phyloP scores from a whole-genome alignment of 2,113 vertebrate genomes.

The Anarrhichthys ocellatus region DNA sequence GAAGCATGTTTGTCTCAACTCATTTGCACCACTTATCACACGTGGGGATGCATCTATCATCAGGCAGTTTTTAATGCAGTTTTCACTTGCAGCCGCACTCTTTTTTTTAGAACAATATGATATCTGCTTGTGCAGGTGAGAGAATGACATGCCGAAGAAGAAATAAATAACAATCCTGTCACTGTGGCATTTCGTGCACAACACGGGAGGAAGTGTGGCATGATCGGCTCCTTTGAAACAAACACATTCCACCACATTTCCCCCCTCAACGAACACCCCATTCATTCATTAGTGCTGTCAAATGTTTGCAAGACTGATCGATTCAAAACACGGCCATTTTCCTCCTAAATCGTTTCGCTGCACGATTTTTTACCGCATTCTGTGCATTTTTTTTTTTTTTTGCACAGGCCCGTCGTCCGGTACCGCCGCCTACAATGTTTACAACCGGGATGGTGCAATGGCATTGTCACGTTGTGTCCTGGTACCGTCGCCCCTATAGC shows the following conservation, averaged over 20 bases:
- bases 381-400: slow-evolving; percentile 23
- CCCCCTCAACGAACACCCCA: background rate
- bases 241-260: slow-evolving; percentile 69
- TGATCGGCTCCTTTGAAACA: slow-evolving; percentile 26
- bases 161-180: background rate
- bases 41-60: background rate
- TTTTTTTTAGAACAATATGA: background rate
- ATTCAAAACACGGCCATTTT: slow-evolving; percentile 50
- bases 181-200: slow-evolving; percentile 8
- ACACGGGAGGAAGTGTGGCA: slow-evolving; percentile 10
- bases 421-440: slow-evolving; percentile 71
- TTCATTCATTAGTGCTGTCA: background rate
- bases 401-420: slow-evolving; percentile 44
- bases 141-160: background rate
- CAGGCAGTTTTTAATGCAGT: slow-evolving; percentile 1
- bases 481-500: slow-evolving; percentile 40
- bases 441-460: slow-evolving; percentile 74
- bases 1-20: background rate
- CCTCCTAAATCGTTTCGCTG: background rate
- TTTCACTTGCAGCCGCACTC: background rate
- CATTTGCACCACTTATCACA: background rate
- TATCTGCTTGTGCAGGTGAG: background rate
- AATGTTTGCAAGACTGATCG: slow-evolving; percentile 12
- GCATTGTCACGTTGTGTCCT: slow-evolving; percentile 74
- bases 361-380: slow-evolving; percentile 71